These are phyloP conservation scores for Ametastegia equiseti DNA, from an alignment of 2,888 invertebrate species.

Conservation along the genomic window DNA sequence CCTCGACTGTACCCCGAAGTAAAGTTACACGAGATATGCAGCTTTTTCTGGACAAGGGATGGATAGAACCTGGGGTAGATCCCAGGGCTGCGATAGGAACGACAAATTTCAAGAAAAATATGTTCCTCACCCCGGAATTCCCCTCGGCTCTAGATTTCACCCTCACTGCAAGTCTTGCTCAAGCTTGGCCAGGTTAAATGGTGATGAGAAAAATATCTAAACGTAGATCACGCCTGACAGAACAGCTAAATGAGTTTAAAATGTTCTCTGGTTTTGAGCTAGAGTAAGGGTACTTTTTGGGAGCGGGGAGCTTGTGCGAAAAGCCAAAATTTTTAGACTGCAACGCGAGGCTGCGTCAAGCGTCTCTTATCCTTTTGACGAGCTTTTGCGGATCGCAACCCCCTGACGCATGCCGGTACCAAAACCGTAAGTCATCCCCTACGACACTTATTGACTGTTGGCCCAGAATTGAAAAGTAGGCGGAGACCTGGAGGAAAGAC, in stretches of 20 bases:
- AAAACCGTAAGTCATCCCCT: slow-evolving; percentile 70
- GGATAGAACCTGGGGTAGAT: slow-evolving; percentile 70
- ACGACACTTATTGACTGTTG: slow-evolving; percentile 75
- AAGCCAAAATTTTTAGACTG: neutral
- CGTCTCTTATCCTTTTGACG: neutral
- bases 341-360: neutral
- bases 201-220: slow-evolving; percentile 74
- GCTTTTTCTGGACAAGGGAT: slow-evolving; percentile 31
- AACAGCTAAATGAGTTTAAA: slow-evolving; percentile 57
- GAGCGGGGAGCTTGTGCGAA: neutral
- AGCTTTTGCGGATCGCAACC: neutral
- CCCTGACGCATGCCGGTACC: neutral
- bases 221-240: slow-evolving; percentile 71
- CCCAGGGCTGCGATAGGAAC: slow-evolving; percentile 69
- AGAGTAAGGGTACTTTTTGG: slow-evolving; percentile 35
- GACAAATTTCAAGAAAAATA: slow-evolving; percentile 75
- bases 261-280: slow-evolving; percentile 74
- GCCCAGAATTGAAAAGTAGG: slow-evolving; percentile 74
- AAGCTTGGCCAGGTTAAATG: slow-evolving; percentile 52
- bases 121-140: slow-evolving; percentile 60
- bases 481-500: slow-evolving; percentile 31
- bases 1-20: slow-evolving; percentile 7
- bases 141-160: slow-evolving; percentile 70
- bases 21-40: slow-evolving; percentile 41
- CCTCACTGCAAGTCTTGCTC: slow-evolving; percentile 68